These are phyloP conservation scores for Drosophila kambysellisi DNA, from an alignment of 2,888 invertebrate species.

Conservation along the genomic window DNA sequence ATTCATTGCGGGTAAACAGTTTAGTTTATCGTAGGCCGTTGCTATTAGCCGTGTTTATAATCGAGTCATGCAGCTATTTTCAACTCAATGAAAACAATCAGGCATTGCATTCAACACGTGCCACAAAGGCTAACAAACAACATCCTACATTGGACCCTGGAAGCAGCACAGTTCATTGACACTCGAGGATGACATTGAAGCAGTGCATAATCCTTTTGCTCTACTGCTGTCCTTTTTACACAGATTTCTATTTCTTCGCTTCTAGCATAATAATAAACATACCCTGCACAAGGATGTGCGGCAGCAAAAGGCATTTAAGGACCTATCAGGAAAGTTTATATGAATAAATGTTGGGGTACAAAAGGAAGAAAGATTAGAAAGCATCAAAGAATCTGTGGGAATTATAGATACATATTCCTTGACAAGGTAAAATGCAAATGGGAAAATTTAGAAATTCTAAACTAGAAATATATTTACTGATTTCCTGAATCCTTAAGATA, in stretches of 20 bases:
- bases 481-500: not conserved
- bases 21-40: slow-evolving; percentile 27
- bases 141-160: slow-evolving; percentile 27
- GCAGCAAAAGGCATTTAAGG: not conserved
- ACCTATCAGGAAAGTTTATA: not conserved
- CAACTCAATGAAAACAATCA: not conserved
- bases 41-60: slow-evolving; percentile 12
- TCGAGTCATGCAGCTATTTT: slow-evolving; percentile 28
- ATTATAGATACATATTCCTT: not conserved
- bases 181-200: slow-evolving; percentile 36
- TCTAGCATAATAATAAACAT: slow-evolving; percentile 1
- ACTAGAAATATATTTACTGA: not conserved
- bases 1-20: slow-evolving; percentile 34
- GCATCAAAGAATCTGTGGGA: not conserved
- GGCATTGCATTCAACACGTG: slow-evolving; percentile 42
- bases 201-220: slow-evolving; percentile 35
- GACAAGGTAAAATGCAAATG: not conserved
- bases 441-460: not conserved
- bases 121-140: slow-evolving; percentile 33
- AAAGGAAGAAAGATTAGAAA: not conserved
- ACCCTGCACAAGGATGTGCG: slow-evolving; percentile 1
- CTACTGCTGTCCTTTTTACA: slow-evolving; percentile 7
- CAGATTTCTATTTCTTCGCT: slow-evolving; percentile 7
- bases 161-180: slow-evolving; percentile 39
- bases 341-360: too few relatives aligned